Percentiles rank a stretch among this genome's conserved stretches.
phyloP scores from a whole-genome alignment of 2,888 invertebrate species.

The Schizotus pectinicornis region DNA sequence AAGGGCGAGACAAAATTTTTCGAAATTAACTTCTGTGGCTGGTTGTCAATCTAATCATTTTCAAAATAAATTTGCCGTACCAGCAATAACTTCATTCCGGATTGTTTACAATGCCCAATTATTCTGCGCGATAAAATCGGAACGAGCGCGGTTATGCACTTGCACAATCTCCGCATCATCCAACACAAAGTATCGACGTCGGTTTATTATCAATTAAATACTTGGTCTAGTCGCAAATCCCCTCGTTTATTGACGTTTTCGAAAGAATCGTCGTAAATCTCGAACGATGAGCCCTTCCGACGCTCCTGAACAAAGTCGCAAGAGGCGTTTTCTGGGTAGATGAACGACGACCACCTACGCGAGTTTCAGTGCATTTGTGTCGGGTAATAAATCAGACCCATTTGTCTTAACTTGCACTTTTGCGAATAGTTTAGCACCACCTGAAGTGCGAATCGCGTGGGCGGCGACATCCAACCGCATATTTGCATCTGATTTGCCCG shows the following conservation, averaged over 20 bases:
- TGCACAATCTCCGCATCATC: neutral
- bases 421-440: conserved; percentile 21
- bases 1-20: no score
- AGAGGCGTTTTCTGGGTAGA: no score
- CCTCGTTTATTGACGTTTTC: conserved; percentile 11
- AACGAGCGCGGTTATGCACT: conserved; percentile 5
- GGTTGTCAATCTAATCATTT: no score
- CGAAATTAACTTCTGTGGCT: no score
- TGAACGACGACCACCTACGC: conserved; percentile 9
- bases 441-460: conserved; percentile 22
- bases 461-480: neutral
- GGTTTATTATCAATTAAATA: conserved; percentile 11
- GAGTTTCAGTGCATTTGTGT: conserved; percentile 1
- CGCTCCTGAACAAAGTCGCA: no score
- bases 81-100: no score
- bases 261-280: no score
- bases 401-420: conserved; percentile 25
- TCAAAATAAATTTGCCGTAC: no score
- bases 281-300: no score
- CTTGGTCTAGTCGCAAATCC: conserved; percentile 4
- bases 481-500: conserved; percentile 3
- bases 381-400: conserved; percentile 18
- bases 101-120: neutral
- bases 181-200: conserved; percentile 5
- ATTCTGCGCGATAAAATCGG: conserved; percentile 1